phyloP scores from a whole-genome alignment of 1,140 invertebrate species.

The Wiebesia pumilae region DNA sequence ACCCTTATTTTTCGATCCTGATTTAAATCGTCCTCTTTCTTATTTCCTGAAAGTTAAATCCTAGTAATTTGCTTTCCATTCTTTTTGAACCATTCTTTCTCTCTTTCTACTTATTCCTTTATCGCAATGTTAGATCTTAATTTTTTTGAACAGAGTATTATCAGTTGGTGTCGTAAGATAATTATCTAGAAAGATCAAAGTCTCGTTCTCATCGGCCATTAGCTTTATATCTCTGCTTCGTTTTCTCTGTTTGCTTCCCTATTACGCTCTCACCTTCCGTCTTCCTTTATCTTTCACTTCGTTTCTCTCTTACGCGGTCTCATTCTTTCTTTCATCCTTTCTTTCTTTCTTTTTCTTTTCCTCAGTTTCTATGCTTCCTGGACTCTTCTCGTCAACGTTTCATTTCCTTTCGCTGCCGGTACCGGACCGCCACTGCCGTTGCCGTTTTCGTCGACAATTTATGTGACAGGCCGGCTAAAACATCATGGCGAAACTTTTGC shows the following conservation, averaged over 20 bases:
- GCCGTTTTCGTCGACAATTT: conserved; percentile 54
- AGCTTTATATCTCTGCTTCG: background rate
- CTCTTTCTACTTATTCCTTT: background rate
- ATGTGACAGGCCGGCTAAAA: conserved; percentile 48
- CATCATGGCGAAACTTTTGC: conserved; percentile 50
- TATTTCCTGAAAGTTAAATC: background rate
- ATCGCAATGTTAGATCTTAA: background rate
- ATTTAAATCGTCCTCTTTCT: background rate
- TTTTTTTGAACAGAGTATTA: conserved; percentile 10
- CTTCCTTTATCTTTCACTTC: background rate
- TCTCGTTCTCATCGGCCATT: conserved; percentile 36
- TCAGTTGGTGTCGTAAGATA: conserved; percentile 25
- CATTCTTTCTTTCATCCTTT: background rate
- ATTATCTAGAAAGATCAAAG: conserved; percentile 48
- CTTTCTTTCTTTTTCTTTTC: background rate
- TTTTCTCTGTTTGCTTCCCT: background rate
- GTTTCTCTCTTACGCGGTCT: background rate
- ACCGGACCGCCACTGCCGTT: background rate
- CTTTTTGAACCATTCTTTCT: background rate
- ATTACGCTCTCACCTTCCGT: background rate
- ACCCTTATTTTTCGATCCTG: background rate
- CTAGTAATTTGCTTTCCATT: background rate
- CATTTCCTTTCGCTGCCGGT: conserved; percentile 37
- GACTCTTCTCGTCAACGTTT: conserved; percentile 46
- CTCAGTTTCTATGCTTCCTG: background rate